A percentile compares a stretch with the other conserved stretches of the same genome.
Conservation (phyloP, 2,797 vertebrate genomes). For the Synaphobranchus kaupii region DNA sequence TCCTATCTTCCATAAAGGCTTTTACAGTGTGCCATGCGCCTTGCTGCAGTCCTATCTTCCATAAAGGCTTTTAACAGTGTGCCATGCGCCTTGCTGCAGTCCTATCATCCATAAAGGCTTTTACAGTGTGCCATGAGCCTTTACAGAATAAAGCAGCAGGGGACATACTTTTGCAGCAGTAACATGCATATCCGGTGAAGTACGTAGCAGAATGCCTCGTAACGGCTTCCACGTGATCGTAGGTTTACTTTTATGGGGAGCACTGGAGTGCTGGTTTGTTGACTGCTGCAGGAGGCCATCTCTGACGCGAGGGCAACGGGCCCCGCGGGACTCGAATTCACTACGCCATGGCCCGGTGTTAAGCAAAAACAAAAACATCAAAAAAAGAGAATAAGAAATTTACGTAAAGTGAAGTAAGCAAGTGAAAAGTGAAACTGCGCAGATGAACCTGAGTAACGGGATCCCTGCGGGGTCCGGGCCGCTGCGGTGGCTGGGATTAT, state of each 20-base stretch:
- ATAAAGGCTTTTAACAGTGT: slow-evolving; percentile 72
- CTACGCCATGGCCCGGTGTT: background rate
- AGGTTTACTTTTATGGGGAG: background rate
- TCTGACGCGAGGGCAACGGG: background rate
- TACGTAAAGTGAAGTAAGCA: background rate
- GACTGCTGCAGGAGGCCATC: background rate
- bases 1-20: too few relatives aligned
- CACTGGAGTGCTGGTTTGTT: background rate
- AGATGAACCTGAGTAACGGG: background rate
- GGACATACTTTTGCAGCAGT: slow-evolving; percentile 71
- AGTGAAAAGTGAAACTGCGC: background rate
- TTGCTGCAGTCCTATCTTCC: too few relatives aligned
- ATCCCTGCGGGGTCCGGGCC: background rate
- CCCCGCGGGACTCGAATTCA: background rate
- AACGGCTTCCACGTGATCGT: background rate
- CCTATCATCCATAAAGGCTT: too few relatives aligned
- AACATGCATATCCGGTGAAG: slow-evolving; percentile 70
- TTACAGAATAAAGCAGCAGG: slow-evolving; percentile 63
- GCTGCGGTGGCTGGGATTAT: background rate
- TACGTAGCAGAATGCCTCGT: background rate
- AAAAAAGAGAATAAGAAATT: background rate
- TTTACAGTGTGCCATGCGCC: too few relatives aligned
- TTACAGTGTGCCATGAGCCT: slow-evolving; percentile 43
- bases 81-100: slow-evolving; percentile 53
- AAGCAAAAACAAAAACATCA: background rate